Base-by-base conservation (phyloP, 2,888 invertebrate genomes). In the Podotricha telesiphe region DNA sequence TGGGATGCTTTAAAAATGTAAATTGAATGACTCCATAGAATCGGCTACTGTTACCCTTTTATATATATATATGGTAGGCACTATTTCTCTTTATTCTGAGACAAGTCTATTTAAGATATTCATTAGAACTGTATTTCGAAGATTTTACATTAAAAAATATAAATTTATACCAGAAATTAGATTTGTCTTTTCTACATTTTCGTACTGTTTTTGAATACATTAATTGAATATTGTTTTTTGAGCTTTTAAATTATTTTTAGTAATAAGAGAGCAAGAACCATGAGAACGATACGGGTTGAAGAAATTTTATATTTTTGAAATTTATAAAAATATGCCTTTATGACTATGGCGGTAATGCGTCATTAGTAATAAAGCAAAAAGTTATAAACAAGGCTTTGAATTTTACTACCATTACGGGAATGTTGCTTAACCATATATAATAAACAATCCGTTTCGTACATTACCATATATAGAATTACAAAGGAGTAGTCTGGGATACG, bases 1-100 rank as follows among this genome's bases (percentile, higher is more conserved):
- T 72, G 73, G 74, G 73, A 75, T 77, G 78, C 77, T 79, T 81
- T 82, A 74, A 76, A 80, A 81, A 79, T 82, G 78, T 79, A 79
- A 80, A 81, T 81, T 77, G 72, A 77, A 79, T 77, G 75, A 71
- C 69, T 73, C 61, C 53, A 53, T 65, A 48, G 59, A 66, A 70
- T 64, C 65, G 42, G 70, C 71, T 70, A 71, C 73, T 67, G 73
- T 67, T 67, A 68, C 50, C 56, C 22, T 66, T 66, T 66, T 19
- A 34, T n/a, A n/a, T n/a, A n/a, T n/a, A n/a, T n/a, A n/a, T n/a
- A n/a, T n/a, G n/a, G 50, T 58, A 66, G 51, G 47, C 13, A 42
- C 2, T 13, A 40, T 58, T 58, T 64, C 56, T 66, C n/a, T 20
- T n/a, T 22, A 47, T 64, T 48, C 28, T 55, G 19, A 45, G 19